Conservation (phyloP, 1,140 invertebrate genomes). For the Mesaphorura yosii region DNA sequence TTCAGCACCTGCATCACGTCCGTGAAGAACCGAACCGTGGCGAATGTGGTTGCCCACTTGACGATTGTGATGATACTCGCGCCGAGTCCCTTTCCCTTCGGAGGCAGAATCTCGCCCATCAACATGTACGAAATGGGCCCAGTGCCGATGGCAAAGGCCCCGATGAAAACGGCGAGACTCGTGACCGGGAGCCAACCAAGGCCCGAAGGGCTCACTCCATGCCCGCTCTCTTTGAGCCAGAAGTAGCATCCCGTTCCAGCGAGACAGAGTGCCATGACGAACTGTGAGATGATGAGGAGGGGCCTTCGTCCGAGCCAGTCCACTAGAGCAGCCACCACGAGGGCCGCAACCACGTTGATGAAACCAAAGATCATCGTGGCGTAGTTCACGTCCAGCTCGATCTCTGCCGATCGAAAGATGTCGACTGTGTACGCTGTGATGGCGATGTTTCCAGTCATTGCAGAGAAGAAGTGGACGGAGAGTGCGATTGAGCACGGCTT, state of each 20-base stretch:
- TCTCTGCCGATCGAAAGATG: slow-evolving; percentile 53
- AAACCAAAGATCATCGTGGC: slow-evolving; percentile 38
- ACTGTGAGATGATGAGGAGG: slow-evolving; percentile 37
- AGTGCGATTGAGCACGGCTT: slow-evolving; percentile 59
- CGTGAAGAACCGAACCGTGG: too few species aligned
- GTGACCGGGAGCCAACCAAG: slow-evolving; percentile 14
- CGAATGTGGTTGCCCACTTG: too few species aligned
- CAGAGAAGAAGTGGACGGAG: slow-evolving; percentile 68
- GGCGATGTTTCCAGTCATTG: slow-evolving; percentile 69
- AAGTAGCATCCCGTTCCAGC: slow-evolving; percentile 23
- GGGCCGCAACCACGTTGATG: slow-evolving; percentile 30
- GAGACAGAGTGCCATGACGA: slow-evolving; percentile 22
- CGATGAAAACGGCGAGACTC: slow-evolving; percentile 7
- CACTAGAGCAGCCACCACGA: slow-evolving; percentile 32
- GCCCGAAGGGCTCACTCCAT: too few species aligned
- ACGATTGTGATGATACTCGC: too few species aligned
- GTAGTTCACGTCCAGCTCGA: slow-evolving; percentile 41
- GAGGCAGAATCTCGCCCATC: slow-evolving; percentile 69
- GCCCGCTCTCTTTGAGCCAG: slow-evolving; percentile 8
- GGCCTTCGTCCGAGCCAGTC: slow-evolving; percentile 37
- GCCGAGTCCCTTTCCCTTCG: slow-evolving; percentile 64
- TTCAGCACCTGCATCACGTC: too few species aligned
- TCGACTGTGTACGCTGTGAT: slow-evolving; percentile 71
- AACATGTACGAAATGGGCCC: slow-evolving; percentile 39
- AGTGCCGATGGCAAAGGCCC: slow-evolving; percentile 9